Conservation (phyloP, 2,113 vertebrate species). For the Bothrops jararaca region DNA sequence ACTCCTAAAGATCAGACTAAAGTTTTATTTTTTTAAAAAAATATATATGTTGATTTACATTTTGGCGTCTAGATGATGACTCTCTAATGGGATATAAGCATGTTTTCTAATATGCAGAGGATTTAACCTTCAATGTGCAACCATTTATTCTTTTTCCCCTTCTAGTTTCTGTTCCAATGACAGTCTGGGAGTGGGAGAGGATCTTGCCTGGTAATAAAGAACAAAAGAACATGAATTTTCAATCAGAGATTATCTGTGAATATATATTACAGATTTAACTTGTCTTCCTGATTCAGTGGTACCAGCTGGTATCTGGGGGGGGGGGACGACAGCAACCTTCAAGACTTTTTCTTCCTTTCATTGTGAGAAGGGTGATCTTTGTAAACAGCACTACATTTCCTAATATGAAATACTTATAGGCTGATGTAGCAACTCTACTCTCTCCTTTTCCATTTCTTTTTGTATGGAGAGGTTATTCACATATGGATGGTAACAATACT, state of each 20-base stretch:
- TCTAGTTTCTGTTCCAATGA: neutral
- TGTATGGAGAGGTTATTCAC: neutral
- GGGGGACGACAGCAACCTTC: neutral
- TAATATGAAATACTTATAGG: constrained; percentile 20
- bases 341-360: neutral
- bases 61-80: neutral
- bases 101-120: neutral
- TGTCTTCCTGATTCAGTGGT: constrained; percentile 6
- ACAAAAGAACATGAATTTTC: constrained; percentile 7
- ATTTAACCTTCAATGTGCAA: constrained; percentile 7
- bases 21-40: neutral
- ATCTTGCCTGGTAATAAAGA: neutral
- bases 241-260: neutral
- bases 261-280: constrained; percentile 24
- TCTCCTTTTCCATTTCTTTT: neutral
- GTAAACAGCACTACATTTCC: constrained; percentile 14
- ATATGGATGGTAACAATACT: neutral
- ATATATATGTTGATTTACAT: neutral
- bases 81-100: neutral
- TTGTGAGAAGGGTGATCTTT: constrained; percentile 2
- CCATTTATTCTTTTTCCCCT: neutral
- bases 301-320: constrained; percentile 24
- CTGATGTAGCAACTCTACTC: neutral
- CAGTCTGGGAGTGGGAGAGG: neutral
- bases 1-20: neutral